These are phyloP conservation scores for Gadopsis bispinosus DNA, from an alignment of 2,797 vertebrate species.

Conservation along the genomic window DNA sequence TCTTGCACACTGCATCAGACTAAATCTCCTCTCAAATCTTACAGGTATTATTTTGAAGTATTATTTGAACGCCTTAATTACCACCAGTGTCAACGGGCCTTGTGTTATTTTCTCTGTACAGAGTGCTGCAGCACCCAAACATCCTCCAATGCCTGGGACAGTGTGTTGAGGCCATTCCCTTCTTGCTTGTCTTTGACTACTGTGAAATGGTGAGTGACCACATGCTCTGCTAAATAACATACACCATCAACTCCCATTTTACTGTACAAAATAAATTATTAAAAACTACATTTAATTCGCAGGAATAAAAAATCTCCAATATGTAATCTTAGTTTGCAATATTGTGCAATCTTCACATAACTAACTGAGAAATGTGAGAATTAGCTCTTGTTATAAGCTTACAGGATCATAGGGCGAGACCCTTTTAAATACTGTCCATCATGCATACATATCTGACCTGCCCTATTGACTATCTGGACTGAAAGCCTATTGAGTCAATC, in stretches of 20 bases:
- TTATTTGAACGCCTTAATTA: neutral
- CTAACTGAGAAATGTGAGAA: constrained; percentile 41
- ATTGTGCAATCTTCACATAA: neutral
- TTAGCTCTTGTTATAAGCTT: constrained; percentile 32
- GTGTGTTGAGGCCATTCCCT: constrained; percentile 96
- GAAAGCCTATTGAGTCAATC: constrained; percentile 25
- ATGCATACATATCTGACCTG: constrained; percentile 14
- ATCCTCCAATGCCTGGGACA: constrained; percentile 95
- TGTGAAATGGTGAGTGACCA: constrained; percentile 94
- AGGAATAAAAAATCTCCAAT: neutral
- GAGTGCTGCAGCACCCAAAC: constrained; percentile 93
- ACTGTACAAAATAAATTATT: neutral
- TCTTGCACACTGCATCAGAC: constrained; percentile 40
- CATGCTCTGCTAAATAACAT: neutral
- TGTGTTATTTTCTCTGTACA: constrained; percentile 55
- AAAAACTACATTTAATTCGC: no score
- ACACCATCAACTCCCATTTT: neutral
- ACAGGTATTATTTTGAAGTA: neutral
- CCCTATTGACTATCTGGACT: constrained; percentile 13
- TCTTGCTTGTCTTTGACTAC: constrained; percentile 96
- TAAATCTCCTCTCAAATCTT: neutral
- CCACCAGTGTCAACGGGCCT: neutral
- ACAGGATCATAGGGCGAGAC: constrained; percentile 23
- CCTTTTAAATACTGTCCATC: constrained; percentile 33
- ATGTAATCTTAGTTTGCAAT: neutral